A percentile compares a stretch with the other conserved stretches of the same genome.
phyloP scores from a whole-genome alignment of 2,888 invertebrate species.

The Mylabris sibirica region DNA sequence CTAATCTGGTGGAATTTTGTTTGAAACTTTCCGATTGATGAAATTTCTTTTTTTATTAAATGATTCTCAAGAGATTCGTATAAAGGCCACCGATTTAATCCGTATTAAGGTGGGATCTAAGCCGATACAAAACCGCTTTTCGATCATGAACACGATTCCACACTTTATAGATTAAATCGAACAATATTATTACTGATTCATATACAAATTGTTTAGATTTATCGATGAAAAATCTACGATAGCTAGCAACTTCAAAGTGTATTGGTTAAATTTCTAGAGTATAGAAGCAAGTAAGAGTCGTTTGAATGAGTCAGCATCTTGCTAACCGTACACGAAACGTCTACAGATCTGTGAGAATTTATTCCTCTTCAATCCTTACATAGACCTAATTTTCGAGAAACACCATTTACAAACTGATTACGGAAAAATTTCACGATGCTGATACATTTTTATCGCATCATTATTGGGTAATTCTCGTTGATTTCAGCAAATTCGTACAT shows the following conservation, averaged over 20 bases:
- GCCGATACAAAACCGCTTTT: neutral
- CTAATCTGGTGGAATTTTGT: neutral
- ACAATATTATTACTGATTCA: neutral
- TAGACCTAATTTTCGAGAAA: neutral
- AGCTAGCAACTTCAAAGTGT: neutral
- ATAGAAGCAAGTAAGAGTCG: neutral
- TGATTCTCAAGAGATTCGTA: neutral
- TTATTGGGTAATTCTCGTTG: neutral
- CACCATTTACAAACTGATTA: slow-evolving; percentile 4
- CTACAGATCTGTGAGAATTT: neutral
- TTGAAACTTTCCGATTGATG: neutral
- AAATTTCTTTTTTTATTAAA: neutral
- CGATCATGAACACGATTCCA: neutral
- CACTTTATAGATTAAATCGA: neutral
- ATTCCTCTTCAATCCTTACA: neutral
- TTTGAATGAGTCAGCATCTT: slow-evolving; percentile 9
- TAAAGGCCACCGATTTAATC: neutral
- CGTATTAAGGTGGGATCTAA: neutral
- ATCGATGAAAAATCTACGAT: neutral
- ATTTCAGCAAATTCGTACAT: neutral
- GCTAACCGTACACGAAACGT: neutral
- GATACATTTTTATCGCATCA: neutral
- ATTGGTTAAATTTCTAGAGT: neutral
- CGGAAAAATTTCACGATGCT: neutral
- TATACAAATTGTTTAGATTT: neutral